Conservation (phyloP, 2,113 vertebrate species). For the Lampris megalopsis region DNA sequence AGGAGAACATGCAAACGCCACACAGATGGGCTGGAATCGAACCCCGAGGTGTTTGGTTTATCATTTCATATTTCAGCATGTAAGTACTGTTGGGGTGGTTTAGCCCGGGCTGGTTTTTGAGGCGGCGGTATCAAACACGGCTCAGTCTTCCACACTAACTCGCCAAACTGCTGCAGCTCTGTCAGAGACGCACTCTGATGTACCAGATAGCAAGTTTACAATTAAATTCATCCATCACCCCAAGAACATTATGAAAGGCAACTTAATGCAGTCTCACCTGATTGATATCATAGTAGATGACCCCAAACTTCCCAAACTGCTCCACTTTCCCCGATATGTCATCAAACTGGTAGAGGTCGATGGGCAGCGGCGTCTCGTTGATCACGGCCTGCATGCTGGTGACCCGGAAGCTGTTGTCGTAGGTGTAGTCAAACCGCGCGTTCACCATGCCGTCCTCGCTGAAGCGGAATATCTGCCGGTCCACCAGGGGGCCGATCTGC, state of each 20-base stretch:
- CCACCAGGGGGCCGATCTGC: conserved; percentile 94
- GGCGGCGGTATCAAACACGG: no score
- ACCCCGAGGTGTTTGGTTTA: no score
- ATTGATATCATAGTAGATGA: conserved; percentile 99
- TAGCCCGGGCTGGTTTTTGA: no score
- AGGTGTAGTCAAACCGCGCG: conserved; percentile 98
- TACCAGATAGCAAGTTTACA: background rate
- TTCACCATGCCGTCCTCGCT: conserved; percentile 99
- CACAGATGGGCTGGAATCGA: no score
- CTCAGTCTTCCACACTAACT: no score
- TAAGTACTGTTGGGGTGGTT: no score
- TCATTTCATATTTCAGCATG: no score
- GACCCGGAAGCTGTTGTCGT: conserved; percentile 98
- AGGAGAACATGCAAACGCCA: no score
- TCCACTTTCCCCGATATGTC: conserved; percentile 98
- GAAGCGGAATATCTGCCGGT: conserved; percentile 98
- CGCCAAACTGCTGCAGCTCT: no score
- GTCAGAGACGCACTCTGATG: no score
- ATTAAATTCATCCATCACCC: background rate
- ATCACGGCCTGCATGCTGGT: conserved; percentile 99
- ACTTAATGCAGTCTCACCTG: conserved; percentile 68
- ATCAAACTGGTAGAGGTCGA: conserved; percentile 98
- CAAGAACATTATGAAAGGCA: background rate
- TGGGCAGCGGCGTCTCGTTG: conserved; percentile 97
- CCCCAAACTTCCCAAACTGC: conserved; percentile 98